Percentiles rank a stretch among this genome's conserved stretches.
phyloP scores from a whole-genome alignment of 53 echinoderm and acorn worm species.

The Echinometra lucunter region DNA sequence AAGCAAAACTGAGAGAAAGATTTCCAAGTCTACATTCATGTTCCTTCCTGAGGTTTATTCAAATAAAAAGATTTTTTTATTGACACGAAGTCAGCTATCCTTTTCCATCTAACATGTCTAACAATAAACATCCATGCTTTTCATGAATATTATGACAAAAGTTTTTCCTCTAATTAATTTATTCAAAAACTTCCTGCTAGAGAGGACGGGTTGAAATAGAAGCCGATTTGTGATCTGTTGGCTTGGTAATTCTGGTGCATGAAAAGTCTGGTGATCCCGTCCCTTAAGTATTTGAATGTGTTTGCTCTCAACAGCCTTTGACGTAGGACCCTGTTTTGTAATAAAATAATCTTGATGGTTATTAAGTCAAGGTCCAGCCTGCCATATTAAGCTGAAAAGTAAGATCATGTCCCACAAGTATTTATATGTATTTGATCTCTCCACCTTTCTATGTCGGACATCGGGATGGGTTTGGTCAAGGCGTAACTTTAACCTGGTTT shows the following conservation, averaged over 20 bases:
- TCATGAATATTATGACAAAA: neutral
- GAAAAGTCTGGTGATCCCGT: neutral
- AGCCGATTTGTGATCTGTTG: neutral
- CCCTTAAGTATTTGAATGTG: neutral
- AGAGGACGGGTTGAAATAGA: neutral
- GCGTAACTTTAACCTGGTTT: neutral
- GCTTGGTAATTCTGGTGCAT: neutral
- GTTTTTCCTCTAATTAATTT: neutral
- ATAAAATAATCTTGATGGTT: no score
- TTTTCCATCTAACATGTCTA: neutral
- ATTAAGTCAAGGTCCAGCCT: no score
- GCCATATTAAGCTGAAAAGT: no score
- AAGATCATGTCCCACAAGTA: neutral
- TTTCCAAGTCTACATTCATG: no score
- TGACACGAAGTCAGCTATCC: no score
- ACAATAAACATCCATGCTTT: neutral
- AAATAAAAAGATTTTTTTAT: no score
- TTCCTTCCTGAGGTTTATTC: no score
- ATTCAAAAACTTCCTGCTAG: neutral
- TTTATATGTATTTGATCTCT: neutral
- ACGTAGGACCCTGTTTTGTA: no score
- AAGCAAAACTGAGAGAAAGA: no score
- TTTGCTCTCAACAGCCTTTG: neutral
- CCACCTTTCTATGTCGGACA: neutral
- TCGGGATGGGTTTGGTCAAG: neutral